Evolutionary conservation across 2,113 vertebrate genomes (phyloP).

Genomic region (Uria aalge): DNA sequence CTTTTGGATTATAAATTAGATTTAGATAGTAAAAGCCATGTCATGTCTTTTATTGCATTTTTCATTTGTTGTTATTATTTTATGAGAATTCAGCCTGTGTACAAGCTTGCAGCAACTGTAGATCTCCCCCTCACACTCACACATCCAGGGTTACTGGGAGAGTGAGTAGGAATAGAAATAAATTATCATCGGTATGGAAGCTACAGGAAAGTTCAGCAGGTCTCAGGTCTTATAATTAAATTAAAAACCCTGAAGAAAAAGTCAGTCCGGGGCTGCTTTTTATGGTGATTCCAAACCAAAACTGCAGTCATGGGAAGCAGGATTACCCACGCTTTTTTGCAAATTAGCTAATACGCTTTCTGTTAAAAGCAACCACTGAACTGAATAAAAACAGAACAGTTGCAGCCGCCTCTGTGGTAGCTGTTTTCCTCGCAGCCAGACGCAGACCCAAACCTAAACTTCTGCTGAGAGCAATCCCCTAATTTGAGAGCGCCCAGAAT

Average conservation of each 20-base stretch:
- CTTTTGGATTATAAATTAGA: conserved; percentile 58
- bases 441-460: not conserved
- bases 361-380: not conserved
- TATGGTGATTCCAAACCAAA: not conserved
- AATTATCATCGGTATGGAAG: not conserved
- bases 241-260: not conserved
- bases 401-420: not conserved
- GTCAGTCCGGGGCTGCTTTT: not conserved
- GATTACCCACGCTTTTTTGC: not conserved
- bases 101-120: conserved; percentile 2
- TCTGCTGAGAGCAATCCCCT: not conserved
- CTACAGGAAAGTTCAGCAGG: not conserved
- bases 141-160: not conserved
- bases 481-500: not conserved
- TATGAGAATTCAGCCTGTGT: conserved; percentile 40
- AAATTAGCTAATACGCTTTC: not conserved
- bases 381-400: not conserved
- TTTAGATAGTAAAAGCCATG: conserved; percentile 50
- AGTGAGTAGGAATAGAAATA: not conserved
- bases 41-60: conserved; percentile 56
- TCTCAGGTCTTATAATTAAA: conserved; percentile 26
- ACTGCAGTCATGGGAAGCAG: not conserved
- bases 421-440: not conserved
- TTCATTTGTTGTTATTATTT: conserved; percentile 64
- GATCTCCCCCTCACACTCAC: not conserved